Evolutionary conservation across 2,888 invertebrate species (phyloP), one percentile per base, ranked within the genome.

Genomic region (Heliconius aoede): DNA sequence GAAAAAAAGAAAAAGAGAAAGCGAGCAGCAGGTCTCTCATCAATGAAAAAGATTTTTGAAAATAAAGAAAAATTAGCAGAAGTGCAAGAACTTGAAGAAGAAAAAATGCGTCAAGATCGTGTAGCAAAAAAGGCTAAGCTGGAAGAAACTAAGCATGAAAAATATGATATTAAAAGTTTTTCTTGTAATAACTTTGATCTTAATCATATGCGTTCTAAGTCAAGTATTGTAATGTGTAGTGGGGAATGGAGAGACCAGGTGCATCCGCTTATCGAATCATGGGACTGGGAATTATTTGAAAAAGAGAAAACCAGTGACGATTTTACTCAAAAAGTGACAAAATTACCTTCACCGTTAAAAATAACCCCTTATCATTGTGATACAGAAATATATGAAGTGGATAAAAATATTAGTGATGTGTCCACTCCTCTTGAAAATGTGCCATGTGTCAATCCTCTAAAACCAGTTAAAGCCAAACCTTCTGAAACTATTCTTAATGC

Each of bases 31-130:
- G 95, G 96, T 69, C 86, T 97, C 30, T 96, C 95, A 71, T 95
- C 95, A 72, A 95, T 95, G 88, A 95, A 96, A 81, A 96, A 96
- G 91, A 96, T 97, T 83, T 97, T 97, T 88, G 97, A 97, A 90
- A 97, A 96, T 73, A 97, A 97, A 88, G 97, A 97, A 86, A 95
- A 94, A 81, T 92, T 95, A 58, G 97, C 96, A 3, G 97, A 97
- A 84, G 95, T 95, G 26, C 90, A 94, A 83, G 95, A 95, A 80
- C 85, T 95, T 78, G 95, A 96, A 85, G 96, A 95, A 87, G 90
- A 94, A 82, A 94, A 93, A 83, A 87, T 89, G 82, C 92, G 92
- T 64, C 86, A 89, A 81, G 92, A 88, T 67, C 86, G 93, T 40
- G 84, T 87, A 76, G 86, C 91, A 46, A 93, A 92, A 80, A 94